A percentile compares a stretch with the other conserved stretches of the same genome.
Evolutionary conservation across 2,797 vertebrate species (phyloP).

Genomic region (Peromyscus nudipes): DNA sequence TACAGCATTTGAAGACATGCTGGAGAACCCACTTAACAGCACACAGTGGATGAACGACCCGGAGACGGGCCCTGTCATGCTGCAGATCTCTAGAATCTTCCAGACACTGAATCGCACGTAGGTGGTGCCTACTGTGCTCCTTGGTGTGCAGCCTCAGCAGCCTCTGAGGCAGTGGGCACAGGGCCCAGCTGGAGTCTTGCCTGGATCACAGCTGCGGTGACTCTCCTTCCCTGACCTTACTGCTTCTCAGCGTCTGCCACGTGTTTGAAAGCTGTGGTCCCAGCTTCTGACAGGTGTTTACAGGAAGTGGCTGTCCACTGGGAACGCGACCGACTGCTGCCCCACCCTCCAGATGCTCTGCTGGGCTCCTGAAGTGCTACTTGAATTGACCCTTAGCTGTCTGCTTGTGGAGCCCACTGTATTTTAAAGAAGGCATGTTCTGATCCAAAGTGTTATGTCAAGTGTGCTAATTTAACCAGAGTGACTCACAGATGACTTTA

Average conservation of each 20-base stretch:
- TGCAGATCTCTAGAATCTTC: constrained; percentile 99
- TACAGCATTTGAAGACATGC: constrained; percentile 98
- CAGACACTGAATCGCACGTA: constrained; percentile 99
- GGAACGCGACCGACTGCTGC: constrained; percentile 25
- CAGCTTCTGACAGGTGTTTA: constrained; percentile 82
- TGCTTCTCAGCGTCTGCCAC: constrained; percentile 55
- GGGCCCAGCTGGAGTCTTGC: background rate
- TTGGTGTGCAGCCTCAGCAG: constrained; percentile 40
- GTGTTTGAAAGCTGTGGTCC: constrained; percentile 66
- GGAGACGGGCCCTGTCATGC: constrained; percentile 98
- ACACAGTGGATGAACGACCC: constrained; percentile 99
- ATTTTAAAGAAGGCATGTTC: constrained; percentile 67
- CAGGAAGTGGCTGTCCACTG: constrained; percentile 73
- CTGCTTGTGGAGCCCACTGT: constrained; percentile 47
- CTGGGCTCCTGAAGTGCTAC: constrained; percentile 76
- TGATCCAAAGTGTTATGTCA: constrained; percentile 64
- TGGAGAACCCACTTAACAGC: constrained; percentile 99
- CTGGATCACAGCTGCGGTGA: constrained; percentile 86
- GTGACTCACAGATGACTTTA: constrained; percentile 73
- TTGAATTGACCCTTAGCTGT: constrained; percentile 49
- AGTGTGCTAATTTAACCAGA: constrained; percentile 65
- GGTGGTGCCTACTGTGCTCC: constrained; percentile 54
- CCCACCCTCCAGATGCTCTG: constrained; percentile 75
- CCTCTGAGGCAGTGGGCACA: background rate
- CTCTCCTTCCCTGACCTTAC: background rate